Base-by-base conservation (phyloP, 1,140 invertebrate species). In the Propsilocerus akamusi region DNA sequence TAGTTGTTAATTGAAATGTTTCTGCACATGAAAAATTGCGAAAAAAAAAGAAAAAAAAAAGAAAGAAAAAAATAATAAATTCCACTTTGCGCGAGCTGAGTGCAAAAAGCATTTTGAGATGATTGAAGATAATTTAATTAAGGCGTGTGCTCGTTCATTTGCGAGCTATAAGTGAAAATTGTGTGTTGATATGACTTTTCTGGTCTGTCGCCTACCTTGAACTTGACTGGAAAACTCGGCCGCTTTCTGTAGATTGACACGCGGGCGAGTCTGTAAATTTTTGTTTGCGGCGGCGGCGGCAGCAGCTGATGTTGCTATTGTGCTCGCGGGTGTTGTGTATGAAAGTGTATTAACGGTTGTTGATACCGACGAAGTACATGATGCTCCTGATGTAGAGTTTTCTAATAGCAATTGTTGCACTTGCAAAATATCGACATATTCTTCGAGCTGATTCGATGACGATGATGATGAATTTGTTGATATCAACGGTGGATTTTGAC, bases 351-450 rank as follows among this genome's bases (percentile, higher is more conserved):
- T 48, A 11, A 51, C n/a, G 26, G 57, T 14, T 53, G 57, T 17
- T 50, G 53, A 8, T 23, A 51, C 12, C 50, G 55, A 23, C 51
- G 53, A 51, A 17, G 47, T 37, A 30, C 55, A 56, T 2, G 58
- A 56, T 5, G 58, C 56, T 1, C 57, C 54, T n/a, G 51, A 47
- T 20, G 47, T 26, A 10, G 66, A 66, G 11, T 65, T 62, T 55
- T 71, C 70, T 48, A 72, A 53, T 4, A 72, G 55, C 26, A 72
- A 51, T 53, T 72, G 70, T 53, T 72, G 70, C 51, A 72, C 70
- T 57, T 72, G 70, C 46, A 72, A 55, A 26, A 72, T 72, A 54
- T 72, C 70, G 49, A 72, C 70, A 57, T 71, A 72, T 54, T 72
- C 70, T 54, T 72, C 70, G 12, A 53, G 53, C 46, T 54, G 53